Percentiles rank a stretch among this genome's conserved stretches.
phyloP scores from a whole-genome alignment of 2,888 invertebrate genomes.

The Sminthurides aquaticus region DNA sequence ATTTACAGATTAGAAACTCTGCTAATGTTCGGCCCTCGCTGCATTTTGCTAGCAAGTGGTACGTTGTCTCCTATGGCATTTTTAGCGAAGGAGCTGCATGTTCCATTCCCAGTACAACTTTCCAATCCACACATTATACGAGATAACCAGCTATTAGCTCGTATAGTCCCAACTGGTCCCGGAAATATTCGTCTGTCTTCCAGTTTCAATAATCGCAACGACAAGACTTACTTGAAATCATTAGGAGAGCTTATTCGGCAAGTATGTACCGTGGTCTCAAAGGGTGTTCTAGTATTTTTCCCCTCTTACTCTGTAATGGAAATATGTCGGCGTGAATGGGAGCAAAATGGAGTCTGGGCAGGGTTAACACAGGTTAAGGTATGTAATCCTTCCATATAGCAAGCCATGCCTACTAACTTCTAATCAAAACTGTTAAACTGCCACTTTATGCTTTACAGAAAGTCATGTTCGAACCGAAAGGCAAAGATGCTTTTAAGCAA shows the following conservation, averaged over 20 bases:
- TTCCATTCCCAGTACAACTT: slow-evolving; percentile 68
- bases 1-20: slow-evolving; percentile 72
- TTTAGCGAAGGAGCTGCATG: slow-evolving; percentile 77
- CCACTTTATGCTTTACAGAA: slow-evolving; percentile 49
- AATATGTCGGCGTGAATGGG: slow-evolving; percentile 75
- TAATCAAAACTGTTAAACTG: neutral
- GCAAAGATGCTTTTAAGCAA: slow-evolving; percentile 70
- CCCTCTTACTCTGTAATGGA: slow-evolving; percentile 92
- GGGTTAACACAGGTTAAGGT: slow-evolving; percentile 54
- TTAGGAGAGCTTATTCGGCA: slow-evolving; percentile 77
- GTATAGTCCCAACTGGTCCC: slow-evolving; percentile 55
- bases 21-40: slow-evolving; percentile 68
- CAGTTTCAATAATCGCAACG: slow-evolving; percentile 53
- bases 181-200: slow-evolving; percentile 29
- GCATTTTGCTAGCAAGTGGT: slow-evolving; percentile 91
- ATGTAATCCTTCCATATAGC: too few species aligned
- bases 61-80: slow-evolving; percentile 88
- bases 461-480: slow-evolving; percentile 82
- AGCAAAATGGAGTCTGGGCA: slow-evolving; percentile 72
- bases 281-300: slow-evolving; percentile 91
- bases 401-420: too few species aligned
- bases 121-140: slow-evolving; percentile 93
- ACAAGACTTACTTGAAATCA: slow-evolving; percentile 71
- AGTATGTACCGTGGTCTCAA: slow-evolving; percentile 74
- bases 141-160: slow-evolving; percentile 75